A percentile compares a stretch with the other conserved stretches of the same genome.
phyloP scores from a whole-genome alignment of 2,113 vertebrate genomes.

The Chunga burmeisteri region DNA sequence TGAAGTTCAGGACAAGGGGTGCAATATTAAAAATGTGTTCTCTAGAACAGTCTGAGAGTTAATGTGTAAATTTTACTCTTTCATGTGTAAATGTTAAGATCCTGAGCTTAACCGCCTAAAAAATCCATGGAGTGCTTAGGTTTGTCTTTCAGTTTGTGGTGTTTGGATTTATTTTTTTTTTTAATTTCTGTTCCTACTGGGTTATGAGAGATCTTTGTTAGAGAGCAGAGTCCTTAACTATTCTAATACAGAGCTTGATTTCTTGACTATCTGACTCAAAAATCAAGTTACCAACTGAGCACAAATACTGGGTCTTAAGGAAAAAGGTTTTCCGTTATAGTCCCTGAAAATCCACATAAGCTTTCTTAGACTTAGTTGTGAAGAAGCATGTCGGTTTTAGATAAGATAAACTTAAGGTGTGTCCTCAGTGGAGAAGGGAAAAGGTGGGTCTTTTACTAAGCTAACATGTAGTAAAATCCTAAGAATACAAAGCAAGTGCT shows the following conservation, averaged over 20 bases:
- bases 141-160: not conserved
- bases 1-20: not conserved
- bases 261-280: not conserved
- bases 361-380: not conserved
- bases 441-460: not conserved
- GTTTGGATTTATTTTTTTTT: too few species aligned
- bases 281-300: not conserved
- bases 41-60: not conserved
- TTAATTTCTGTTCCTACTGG: not conserved
- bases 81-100: not conserved
- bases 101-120: not conserved
- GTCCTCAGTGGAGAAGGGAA: not conserved
- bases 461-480: not conserved
- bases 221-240: not conserved
- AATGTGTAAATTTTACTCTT: not conserved
- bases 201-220: not conserved
- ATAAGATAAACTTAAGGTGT: conserved; percentile 15
- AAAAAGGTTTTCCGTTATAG: not conserved
- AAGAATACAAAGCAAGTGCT: not conserved
- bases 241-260: not conserved
- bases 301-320: not conserved
- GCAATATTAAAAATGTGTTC: not conserved
- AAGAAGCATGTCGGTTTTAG: not conserved
- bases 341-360: not conserved
- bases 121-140: not conserved